These are phyloP conservation scores for Chloroceryle amazona DNA, from an alignment of 2,797 vertebrate genomes.

Conservation along the genomic window DNA sequence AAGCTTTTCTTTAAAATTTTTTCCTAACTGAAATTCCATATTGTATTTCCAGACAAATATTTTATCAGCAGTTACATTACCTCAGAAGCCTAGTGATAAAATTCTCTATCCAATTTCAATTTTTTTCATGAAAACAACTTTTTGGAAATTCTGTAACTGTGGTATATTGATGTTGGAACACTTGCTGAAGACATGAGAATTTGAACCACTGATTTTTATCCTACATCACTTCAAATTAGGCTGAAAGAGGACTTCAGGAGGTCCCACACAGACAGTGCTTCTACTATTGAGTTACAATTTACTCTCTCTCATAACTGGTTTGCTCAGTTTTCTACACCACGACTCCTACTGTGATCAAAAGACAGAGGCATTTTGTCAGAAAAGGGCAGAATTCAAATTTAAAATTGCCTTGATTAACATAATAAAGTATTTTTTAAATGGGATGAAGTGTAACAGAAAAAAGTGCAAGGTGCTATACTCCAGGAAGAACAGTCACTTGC, in stretches of 20 bases:
- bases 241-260: neutral
- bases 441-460: neutral
- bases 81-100: neutral
- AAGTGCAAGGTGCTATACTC: neutral
- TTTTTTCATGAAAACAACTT: neutral
- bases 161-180: neutral
- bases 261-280: neutral
- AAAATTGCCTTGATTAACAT: neutral
- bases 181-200: neutral
- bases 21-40: neutral
- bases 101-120: neutral
- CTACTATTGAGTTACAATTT: neutral
- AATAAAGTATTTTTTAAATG: neutral
- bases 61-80: neutral
- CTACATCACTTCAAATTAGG: neutral
- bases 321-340: neutral
- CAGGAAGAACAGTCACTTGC: neutral
- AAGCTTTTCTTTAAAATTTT: neutral
- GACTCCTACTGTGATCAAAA: neutral
- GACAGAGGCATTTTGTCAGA: neutral
- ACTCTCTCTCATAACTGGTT: neutral
- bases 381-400: neutral
- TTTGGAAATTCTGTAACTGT: rapidly evolving
- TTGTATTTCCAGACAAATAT: neutral
- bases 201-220: neutral